Evolutionary conservation across 2,797 vertebrate species (phyloP), one percentile per base, ranked within the genome.

Genomic region (Chelidonichthys spinosus): DNA sequence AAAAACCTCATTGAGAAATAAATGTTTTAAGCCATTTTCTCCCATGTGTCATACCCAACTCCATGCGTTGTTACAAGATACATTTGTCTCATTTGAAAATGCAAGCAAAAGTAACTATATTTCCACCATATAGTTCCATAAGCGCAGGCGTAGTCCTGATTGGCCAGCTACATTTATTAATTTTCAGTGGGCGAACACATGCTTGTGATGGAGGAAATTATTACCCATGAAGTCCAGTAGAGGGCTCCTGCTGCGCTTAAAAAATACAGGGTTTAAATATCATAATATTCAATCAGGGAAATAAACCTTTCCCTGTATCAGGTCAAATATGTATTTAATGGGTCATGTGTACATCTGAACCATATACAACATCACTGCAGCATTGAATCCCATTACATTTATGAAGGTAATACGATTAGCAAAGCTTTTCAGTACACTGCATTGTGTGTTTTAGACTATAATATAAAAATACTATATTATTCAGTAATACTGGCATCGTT

Each of bases 401-500:
- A 14, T 17, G n/a, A 0, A 58, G 39, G 18, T 44, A 6, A 11
- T 35, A 43, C 43, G 4, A 25, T 65, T 40, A 15, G 18, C 33
- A 39, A 50, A 55, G 39, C n/a, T 47, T 42, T 33, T 36, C 17
- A 46, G 37, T 2, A 13, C 1, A 46, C 25, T 18, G 13, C 7
- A 49, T 54, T 49, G 46, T 4, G n/a, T 58, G 11, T 36, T 33
- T 73, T 14, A 66, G 14, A 60, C 6, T 47, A 11, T 7, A 46
- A 44, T 35, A 54, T 53, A n/a, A 68, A 33, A 43, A 42, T 49
- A n/a, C 25, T 39, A 15, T 49, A 15, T 74, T 72, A 54, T 60
- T 39, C 60, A 55, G 11, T 44, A 9, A 64, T 14, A 50, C 33
- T 11, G 11, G 33, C 18, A 39, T 61, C 75, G 63, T 75, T 75